phyloP scores from a whole-genome alignment of 2,888 invertebrate species.

The Drosophila borealis region DNA sequence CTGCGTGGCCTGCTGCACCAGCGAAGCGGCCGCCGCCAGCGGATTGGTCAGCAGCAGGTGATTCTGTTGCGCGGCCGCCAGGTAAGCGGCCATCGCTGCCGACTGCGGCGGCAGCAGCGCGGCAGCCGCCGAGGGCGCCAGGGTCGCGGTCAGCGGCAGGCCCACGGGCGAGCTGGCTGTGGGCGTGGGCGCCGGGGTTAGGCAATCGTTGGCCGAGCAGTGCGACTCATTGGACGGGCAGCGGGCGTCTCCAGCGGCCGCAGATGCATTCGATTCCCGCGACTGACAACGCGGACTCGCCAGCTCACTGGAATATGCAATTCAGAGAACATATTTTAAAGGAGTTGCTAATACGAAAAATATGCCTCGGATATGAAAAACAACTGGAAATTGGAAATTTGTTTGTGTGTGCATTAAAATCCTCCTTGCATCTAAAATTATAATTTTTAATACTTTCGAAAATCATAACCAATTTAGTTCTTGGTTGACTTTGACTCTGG shows the following conservation, averaged over 20 bases:
- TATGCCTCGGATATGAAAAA: neutral
- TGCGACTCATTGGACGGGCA: conserved; percentile 92
- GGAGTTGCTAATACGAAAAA: neutral
- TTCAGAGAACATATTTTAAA: neutral
- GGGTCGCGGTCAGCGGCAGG: conserved; percentile 88
- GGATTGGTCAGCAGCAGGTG: conserved; percentile 91
- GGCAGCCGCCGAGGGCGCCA: conserved; percentile 88
- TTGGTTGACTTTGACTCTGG: too few species aligned
- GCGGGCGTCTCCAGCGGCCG: conserved; percentile 87
- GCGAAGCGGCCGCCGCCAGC: conserved; percentile 89
- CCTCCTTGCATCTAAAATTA: too few species aligned
- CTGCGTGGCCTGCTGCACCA: conserved; percentile 84
- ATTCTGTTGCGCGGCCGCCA: conserved; percentile 91
- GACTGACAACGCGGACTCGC: conserved; percentile 92
- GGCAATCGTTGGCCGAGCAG: conserved; percentile 88
- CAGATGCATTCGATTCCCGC: conserved; percentile 89
- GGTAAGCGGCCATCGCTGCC: conserved; percentile 93
- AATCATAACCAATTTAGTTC: too few species aligned
- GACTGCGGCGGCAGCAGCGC: conserved; percentile 91
- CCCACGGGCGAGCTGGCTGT: conserved; percentile 85
- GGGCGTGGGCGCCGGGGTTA: conserved; percentile 85
- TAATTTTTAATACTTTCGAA: too few species aligned
- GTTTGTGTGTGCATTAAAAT: too few species aligned
- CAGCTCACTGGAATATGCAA: conserved; percentile 88
- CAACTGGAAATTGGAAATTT: too few species aligned